phyloP scores from a whole-genome alignment of 2,797 vertebrate species.

The Meriones psammophilus region DNA sequence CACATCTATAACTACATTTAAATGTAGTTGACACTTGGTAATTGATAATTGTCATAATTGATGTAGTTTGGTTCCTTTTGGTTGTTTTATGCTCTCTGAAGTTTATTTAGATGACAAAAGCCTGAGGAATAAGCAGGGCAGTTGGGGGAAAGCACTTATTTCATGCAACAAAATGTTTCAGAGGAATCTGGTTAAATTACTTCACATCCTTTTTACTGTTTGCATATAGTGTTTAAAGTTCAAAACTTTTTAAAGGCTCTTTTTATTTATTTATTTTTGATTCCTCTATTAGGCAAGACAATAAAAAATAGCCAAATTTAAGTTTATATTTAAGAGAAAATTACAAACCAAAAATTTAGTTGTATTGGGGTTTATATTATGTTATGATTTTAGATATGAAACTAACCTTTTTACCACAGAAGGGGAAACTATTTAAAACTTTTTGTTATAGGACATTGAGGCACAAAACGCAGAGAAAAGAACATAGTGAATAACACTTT shows the following conservation, averaged over 20 bases:
- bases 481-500: neutral
- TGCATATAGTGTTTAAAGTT: neutral
- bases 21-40: neutral
- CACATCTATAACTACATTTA: neutral
- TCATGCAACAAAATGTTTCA: neutral
- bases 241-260: neutral
- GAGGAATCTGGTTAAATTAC: neutral
- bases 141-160: neutral
- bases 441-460: neutral
- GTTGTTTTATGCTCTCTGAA: neutral
- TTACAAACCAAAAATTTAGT: neutral
- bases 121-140: neutral
- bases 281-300: neutral
- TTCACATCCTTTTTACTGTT: slow-evolving; percentile 38
- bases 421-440: neutral
- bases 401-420: neutral
- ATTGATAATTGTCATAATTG: neutral
- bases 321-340: neutral
- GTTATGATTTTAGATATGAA: neutral
- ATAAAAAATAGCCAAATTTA: slow-evolving; percentile 24
- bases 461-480: neutral
- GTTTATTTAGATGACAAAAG: neutral
- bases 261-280: neutral
- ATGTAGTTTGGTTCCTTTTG: slow-evolving; percentile 1
- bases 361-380: neutral